phyloP scores from a whole-genome alignment of 1,140 invertebrate species.

The Babylonia areolata region DNA sequence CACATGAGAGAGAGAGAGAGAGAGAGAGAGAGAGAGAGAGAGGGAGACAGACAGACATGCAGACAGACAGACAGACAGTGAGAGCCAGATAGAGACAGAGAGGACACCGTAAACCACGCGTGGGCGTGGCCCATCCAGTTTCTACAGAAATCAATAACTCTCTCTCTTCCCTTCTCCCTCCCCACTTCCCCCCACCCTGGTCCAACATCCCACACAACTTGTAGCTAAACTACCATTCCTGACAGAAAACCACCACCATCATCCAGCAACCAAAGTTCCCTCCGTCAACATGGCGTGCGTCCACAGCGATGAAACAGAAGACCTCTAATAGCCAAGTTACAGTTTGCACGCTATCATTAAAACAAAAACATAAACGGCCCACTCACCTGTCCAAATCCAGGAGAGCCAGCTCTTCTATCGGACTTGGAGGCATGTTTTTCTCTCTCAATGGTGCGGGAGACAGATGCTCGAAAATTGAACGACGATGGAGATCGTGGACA shows the following conservation, averaged over 20 bases:
- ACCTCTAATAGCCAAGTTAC: background rate
- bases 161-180: constrained; percentile 13
- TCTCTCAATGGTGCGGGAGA: constrained; percentile 22
- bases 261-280: no score
- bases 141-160: background rate
- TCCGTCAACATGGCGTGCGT: no score
- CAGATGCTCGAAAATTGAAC: background rate
- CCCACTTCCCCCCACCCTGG: background rate
- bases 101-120: background rate
- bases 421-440: constrained; percentile 61
- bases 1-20: no score
- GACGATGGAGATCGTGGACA: background rate
- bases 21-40: no score
- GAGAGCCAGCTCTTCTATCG: constrained; percentile 68
- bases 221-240: no score
- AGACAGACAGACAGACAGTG: background rate
- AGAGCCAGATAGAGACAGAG: background rate
- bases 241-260: no score
- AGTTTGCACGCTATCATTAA: background rate
- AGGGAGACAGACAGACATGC: background rate
- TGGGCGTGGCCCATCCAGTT: background rate
- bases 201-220: no score
- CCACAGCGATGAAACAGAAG: no score
- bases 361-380: constrained; percentile 23
- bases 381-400: constrained; percentile 69